Evolutionary conservation across 2,797 vertebrate species (phyloP).

Genomic region (Spinus pinus): DNA sequence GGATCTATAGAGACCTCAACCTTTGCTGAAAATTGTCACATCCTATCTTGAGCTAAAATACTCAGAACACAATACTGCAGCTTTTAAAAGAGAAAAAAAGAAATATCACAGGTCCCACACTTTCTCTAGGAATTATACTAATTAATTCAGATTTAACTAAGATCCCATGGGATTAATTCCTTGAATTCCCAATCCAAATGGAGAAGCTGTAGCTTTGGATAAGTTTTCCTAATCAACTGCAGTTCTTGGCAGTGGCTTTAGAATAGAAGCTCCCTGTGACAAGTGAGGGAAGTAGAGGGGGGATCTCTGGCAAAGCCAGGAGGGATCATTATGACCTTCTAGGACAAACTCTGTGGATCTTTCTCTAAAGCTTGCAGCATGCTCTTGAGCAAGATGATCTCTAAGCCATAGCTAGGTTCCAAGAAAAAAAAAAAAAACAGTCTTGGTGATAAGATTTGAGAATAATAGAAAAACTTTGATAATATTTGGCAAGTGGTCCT

Average conservation of each 20-base stretch:
- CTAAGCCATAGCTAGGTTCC: background rate
- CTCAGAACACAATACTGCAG: background rate
- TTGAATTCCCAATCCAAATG: background rate
- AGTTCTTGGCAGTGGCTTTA: accelerated
- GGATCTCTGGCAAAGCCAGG: background rate
- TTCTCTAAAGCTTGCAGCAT: background rate
- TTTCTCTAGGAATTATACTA: background rate
- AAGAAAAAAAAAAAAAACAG: background rate
- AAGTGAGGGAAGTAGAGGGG: background rate
- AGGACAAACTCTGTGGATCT: background rate
- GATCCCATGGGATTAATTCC: background rate
- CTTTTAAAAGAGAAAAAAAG: background rate
- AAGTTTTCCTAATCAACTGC: background rate
- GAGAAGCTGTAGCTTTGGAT: background rate
- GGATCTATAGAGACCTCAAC: background rate
- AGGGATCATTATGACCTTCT: background rate
- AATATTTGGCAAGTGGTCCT: background rate
- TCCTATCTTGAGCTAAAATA: background rate
- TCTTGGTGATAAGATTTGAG: background rate
- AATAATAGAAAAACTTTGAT: background rate
- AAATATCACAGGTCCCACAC: background rate
- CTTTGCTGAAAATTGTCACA: background rate
- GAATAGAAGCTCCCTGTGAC: background rate
- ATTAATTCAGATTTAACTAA: background rate
- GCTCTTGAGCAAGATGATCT: background rate